Percentiles rank a stretch among this genome's conserved stretches.
Conservation (phyloP, 1,140 invertebrate genomes). For the Neodiprion lecontei region DNA sequence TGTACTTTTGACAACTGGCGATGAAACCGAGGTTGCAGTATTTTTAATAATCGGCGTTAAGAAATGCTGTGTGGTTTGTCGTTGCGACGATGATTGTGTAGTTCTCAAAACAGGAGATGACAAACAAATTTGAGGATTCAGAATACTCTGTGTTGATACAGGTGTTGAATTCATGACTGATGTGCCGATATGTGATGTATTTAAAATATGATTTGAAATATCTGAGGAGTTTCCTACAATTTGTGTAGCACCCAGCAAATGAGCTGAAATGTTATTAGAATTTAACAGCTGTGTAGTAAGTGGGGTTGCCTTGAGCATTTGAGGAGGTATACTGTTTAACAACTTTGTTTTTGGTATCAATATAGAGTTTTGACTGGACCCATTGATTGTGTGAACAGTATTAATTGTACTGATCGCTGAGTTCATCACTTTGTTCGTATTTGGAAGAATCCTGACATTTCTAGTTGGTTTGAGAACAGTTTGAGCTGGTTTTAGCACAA, state of each 20-base stretch:
- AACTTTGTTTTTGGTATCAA: conserved; percentile 47
- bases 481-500: conserved; percentile 44
- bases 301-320: conserved; percentile 38
- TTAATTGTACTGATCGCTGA: conserved; percentile 22
- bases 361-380: conserved; percentile 41
- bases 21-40: conserved; percentile 16
- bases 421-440: conserved; percentile 35
- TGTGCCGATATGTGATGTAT: conserved; percentile 30
- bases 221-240: conserved; percentile 32
- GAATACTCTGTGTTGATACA: conserved; percentile 35
- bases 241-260: conserved; percentile 41
- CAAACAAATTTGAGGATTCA: conserved; percentile 37
- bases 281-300: conserved; percentile 44
- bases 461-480: conserved; percentile 43
- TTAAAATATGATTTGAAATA: conserved; percentile 27
- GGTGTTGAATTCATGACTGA: conserved; percentile 32
- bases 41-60: conserved; percentile 37
- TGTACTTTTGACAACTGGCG: conserved; percentile 31
- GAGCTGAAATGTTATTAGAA: conserved; percentile 42
- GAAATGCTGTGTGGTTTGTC: conserved; percentile 39
- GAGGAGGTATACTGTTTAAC: conserved; percentile 45
- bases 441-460: conserved; percentile 46
- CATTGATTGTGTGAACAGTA: conserved; percentile 27
- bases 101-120: conserved; percentile 31
- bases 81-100: conserved; percentile 30